Conservation (phyloP, 2,797 vertebrate species). For the Chelon labrosus region DNA sequence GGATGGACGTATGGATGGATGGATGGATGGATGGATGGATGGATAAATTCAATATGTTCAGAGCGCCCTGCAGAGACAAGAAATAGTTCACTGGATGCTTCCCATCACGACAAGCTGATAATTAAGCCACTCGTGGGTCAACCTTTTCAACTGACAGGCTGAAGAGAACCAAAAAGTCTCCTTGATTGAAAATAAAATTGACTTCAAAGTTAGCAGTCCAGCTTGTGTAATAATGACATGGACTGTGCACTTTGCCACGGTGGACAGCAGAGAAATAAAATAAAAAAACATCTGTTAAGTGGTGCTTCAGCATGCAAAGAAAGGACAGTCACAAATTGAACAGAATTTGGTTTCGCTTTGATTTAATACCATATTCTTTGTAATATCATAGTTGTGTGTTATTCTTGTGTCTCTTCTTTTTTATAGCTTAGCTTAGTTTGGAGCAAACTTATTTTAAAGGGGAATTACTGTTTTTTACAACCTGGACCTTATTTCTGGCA, state of each 20-base stretch:
- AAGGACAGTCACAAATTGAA: neutral
- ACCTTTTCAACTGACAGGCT: neutral
- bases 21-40: neutral
- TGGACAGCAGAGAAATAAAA: neutral
- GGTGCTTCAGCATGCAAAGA: neutral
- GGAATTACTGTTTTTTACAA: too few relatives aligned
- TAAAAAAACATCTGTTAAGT: neutral
- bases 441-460: too few relatives aligned
- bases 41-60: neutral
- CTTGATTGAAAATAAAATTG: conserved; percentile 11
- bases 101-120: neutral
- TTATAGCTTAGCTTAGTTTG: too few relatives aligned
- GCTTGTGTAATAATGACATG: conserved; percentile 20
- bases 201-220: conserved; percentile 4
- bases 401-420: neutral
- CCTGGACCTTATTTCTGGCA: too few relatives aligned
- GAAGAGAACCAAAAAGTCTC: conserved; percentile 1
- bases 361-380: too few relatives aligned
- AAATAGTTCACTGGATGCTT: neutral
- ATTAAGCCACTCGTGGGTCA: conserved; percentile 11
- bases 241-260: neutral
- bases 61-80: neutral
- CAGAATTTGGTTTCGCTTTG: too few relatives aligned
- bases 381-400: too few relatives aligned
- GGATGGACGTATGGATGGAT: neutral